Base-by-base conservation (phyloP, 2,888 invertebrate genomes). In the Platycheirus albimanus region DNA sequence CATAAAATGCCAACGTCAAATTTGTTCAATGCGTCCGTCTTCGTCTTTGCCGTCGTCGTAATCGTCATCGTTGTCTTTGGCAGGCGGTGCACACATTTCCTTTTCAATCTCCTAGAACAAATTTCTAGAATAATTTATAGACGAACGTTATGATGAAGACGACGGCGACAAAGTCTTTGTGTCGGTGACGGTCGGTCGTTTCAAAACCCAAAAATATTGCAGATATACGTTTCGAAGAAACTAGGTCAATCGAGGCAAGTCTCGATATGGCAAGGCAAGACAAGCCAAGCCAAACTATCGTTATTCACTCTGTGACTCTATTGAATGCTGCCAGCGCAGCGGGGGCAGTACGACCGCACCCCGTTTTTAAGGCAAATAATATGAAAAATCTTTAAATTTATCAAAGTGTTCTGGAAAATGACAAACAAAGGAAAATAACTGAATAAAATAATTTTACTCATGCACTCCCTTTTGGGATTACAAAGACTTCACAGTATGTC, bases 41-140 rank as follows among this genome's bases (percentile, higher is more conserved):
- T n/a, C n/a, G n/a, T n/a, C n/a, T n/a, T n/a, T n/a, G 33, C 11
- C 51, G 28, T 15, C 5, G 33, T 33, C 33, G 5, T 33, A 5
- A n/a, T 43, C 43, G 7, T 43, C 20, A 2, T 17, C 8, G 17
- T 19, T 5, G 13, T 24, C 15, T 41, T 58, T 58, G 58, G 41
- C 58, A 41, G 41, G 24, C 58, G 51, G 36, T 69, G 58, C 66
- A 71, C 64, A 72, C 66, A 66, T 78, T 72, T 66, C 58, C 64
- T 66, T 43, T 56, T 10, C 71, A 78, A 71, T 76, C 17, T 61
- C 13, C 36, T 61, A 56, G 64, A 69, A 70, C 51, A 61, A 58
- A 58, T 41, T 66, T 81, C 58, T 43, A 71, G 71, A 70, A 81
- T 76, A 76, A 76, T 71, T 70, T 81, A 76, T 76, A 70, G 66